Percentiles rank a stretch among this genome's conserved stretches.
Conservation (phyloP, 2,797 vertebrate genomes). For the Scolopax bukidnonensis region DNA sequence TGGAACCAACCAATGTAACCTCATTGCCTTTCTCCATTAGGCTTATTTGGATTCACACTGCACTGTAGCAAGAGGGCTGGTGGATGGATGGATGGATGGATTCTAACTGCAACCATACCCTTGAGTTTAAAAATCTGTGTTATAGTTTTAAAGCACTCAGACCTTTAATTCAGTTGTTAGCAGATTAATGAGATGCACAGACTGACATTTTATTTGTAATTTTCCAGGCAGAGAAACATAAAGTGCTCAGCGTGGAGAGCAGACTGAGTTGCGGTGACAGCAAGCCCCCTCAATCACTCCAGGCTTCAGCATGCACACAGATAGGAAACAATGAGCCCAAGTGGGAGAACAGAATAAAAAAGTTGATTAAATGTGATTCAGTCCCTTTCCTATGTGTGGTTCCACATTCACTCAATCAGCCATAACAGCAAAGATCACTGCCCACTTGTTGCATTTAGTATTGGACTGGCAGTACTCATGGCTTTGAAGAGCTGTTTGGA, state of each 20-base stretch:
- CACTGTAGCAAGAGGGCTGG: not conserved
- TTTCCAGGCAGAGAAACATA: conserved; percentile 62
- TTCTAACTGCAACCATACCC: conserved; percentile 38
- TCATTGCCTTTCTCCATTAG: not conserved
- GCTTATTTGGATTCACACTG: conserved; percentile 28
- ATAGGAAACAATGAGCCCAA: conserved; percentile 38
- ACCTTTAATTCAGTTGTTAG: conserved; percentile 63
- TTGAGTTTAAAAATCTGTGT: conserved; percentile 52
- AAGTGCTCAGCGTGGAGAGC: conserved; percentile 63
- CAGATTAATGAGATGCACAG: conserved; percentile 71
- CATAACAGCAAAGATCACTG: not conserved
- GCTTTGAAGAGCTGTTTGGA: not conserved
- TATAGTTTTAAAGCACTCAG: conserved; percentile 67
- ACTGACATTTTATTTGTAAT: conserved; percentile 73
- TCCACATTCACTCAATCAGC: not conserved
- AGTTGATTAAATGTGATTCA: conserved; percentile 48
- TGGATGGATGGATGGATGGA: not conserved
- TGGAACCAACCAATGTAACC: not conserved
- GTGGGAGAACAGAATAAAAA: conserved; percentile 48
- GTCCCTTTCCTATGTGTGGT: not conserved
- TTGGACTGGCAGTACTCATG: fast-evolving
- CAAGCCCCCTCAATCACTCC: conserved; percentile 58
- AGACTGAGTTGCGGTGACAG: conserved; percentile 53
- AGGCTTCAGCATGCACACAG: conserved; percentile 45
- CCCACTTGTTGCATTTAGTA: not conserved